phyloP scores from a whole-genome alignment of 2,113 vertebrate genomes.

The Cavia aperea region DNA sequence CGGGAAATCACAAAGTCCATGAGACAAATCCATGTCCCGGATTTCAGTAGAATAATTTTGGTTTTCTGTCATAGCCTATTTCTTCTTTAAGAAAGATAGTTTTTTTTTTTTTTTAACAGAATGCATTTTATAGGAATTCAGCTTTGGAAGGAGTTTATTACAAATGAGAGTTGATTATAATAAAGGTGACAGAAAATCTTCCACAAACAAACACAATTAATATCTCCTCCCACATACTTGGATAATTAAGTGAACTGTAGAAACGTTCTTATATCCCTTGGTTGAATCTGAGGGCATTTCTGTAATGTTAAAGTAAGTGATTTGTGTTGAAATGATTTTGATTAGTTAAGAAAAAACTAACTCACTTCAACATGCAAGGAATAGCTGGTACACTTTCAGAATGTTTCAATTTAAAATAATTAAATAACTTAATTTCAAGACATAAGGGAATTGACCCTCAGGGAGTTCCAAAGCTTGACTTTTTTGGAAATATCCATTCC shows the following conservation, averaged over 20 bases:
- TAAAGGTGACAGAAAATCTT: constrained; percentile 29
- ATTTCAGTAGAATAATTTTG: neutral
- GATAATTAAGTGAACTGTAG: constrained; percentile 26
- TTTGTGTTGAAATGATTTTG: constrained; percentile 50
- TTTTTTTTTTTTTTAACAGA: neutral
- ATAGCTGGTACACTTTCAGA: constrained; percentile 6
- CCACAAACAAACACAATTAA: constrained; percentile 19
- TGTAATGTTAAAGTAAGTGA: constrained; percentile 22
- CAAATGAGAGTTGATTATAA: constrained; percentile 24
- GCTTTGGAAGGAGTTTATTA: constrained; percentile 33
- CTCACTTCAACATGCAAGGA: neutral
- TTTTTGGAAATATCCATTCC: constrained; percentile 53
- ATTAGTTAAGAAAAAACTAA: constrained; percentile 54
- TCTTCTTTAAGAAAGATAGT: neutral
- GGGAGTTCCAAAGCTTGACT: constrained; percentile 50
- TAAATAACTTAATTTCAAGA: constrained; percentile 37
- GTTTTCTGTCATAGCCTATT: neutral
- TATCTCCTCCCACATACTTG: neutral
- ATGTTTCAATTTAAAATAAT: constrained; percentile 49
- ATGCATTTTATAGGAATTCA: neutral
- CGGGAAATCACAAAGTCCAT: neutral
- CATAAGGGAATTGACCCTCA: constrained; percentile 36
- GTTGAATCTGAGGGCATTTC: constrained; percentile 27
- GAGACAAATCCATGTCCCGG: neutral
- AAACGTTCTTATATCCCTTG: neutral